A percentile compares a stretch with the other conserved stretches of the same genome.
Evolutionary conservation across 2,797 vertebrate genomes (phyloP).

Genomic region (Pelodytes ibericus): DNA sequence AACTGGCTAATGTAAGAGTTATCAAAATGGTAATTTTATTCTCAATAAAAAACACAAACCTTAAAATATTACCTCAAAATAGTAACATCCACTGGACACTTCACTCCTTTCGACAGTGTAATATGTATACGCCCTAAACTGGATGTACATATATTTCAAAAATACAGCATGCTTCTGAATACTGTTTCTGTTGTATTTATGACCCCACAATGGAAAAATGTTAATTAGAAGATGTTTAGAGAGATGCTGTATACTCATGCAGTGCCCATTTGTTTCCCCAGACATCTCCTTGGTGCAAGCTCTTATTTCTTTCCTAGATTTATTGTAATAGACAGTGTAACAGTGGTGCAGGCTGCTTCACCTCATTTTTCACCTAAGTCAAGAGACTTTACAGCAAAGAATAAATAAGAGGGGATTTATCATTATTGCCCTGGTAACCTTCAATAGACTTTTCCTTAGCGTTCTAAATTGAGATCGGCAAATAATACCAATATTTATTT

Average conservation of each 20-base stretch:
- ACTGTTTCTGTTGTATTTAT: no score
- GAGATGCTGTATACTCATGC: neutral
- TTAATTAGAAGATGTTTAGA: neutral
- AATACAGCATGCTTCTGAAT: neutral
- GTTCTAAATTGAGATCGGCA: constrained; percentile 38
- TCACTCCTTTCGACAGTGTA: no score
- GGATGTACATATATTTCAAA: no score
- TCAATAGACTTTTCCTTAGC: constrained; percentile 36
- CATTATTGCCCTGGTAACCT: constrained; percentile 45
- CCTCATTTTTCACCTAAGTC: constrained; percentile 43
- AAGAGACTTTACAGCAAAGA: constrained; percentile 18
- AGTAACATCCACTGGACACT: no score
- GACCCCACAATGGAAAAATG: neutral
- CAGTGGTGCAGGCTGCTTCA: constrained; percentile 21
- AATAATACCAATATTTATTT: constrained; percentile 52
- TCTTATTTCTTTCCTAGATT: constrained; percentile 37
- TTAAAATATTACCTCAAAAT: no score
- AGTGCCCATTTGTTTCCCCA: constrained; percentile 2
- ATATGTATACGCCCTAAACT: no score
- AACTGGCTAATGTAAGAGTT: no score
- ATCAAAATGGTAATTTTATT: no score
- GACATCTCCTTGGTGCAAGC: neutral
- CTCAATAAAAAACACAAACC: no score
- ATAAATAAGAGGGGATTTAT: constrained; percentile 50
- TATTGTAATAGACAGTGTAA: constrained; percentile 45